These are phyloP conservation scores for Atethmia centrago DNA, from an alignment of 2,888 invertebrate genomes.

Conservation along the genomic window DNA sequence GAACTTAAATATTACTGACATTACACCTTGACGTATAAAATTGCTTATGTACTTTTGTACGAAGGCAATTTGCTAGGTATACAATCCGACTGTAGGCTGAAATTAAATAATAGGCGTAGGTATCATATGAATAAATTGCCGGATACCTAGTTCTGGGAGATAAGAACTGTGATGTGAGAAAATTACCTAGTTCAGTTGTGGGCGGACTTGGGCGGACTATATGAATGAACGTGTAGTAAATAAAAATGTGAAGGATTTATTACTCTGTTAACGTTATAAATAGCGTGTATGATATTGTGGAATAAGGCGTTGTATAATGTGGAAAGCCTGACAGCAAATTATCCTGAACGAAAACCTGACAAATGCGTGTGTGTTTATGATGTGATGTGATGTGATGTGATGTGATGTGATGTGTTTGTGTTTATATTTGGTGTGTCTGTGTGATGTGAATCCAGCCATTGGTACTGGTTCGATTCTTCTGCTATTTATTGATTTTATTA, in stretches of 20 bases:
- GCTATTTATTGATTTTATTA: not conserved
- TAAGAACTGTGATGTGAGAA: constrained; percentile 2
- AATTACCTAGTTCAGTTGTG: constrained; percentile 30
- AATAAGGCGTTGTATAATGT: not conserved
- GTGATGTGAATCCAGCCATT: not conserved
- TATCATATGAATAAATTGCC: constrained; percentile 15
- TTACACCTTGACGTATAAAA: not conserved
- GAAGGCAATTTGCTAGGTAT: not conserved
- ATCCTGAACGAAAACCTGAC: not conserved
- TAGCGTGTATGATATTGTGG: not conserved
- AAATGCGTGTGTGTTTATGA: not conserved
- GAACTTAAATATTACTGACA: not conserved
- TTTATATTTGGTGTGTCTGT: not conserved
- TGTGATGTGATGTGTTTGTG: not conserved
- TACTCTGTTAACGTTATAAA: constrained; percentile 14
- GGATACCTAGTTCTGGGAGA: not conserved
- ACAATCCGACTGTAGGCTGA: not conserved
- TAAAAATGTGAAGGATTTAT: constrained; percentile 27
- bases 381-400: not conserved
- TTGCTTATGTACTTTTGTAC: not conserved
- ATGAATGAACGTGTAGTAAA: constrained; percentile 7
- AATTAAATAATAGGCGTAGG: constrained; percentile 9
- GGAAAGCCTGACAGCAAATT: not conserved
- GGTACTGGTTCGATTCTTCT: not conserved
- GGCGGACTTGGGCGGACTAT: constrained; percentile 14